Conservation (phyloP, 2,797 vertebrate genomes). For the Enteromius argenteus region DNA sequence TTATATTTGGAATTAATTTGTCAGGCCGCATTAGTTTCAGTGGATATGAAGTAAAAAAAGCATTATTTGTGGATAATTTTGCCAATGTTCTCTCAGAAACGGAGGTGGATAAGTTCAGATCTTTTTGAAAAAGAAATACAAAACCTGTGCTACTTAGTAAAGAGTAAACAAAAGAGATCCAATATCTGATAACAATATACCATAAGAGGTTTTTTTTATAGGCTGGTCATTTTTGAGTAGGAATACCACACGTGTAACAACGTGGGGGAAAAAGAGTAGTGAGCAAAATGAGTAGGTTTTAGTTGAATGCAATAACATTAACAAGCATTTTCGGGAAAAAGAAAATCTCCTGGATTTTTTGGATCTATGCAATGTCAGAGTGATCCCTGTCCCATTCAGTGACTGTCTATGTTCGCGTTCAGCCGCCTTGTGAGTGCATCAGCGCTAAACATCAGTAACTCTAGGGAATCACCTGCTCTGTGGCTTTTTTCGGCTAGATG, state of each 20-base stretch:
- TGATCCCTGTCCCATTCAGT: background rate
- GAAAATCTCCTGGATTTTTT: background rate
- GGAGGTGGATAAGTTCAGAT: background rate
- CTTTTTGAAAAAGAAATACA: background rate
- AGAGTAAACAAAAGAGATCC: background rate
- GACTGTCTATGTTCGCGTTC: background rate
- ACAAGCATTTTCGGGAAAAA: background rate
- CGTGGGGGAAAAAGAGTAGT: background rate
- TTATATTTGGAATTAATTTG: background rate
- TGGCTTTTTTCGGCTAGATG: background rate
- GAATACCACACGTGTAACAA: background rate
- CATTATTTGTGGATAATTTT: background rate
- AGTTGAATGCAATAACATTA: background rate
- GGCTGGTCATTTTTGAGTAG: background rate
- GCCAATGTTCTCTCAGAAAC: background rate
- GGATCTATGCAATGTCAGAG: conserved; percentile 48
- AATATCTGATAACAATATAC: background rate
- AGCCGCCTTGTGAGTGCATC: background rate
- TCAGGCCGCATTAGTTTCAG: background rate
- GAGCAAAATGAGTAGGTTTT: background rate
- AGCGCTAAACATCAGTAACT: background rate
- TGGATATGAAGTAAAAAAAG: background rate
- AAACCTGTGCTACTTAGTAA: background rate
- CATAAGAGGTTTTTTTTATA: background rate
- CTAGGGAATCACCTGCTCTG: background rate